Evolutionary conservation across 53 echinoderm and acorn worm species (phyloP), one percentile per base, ranked within the genome.

Genomic region (Pentamera pediparva): DNA sequence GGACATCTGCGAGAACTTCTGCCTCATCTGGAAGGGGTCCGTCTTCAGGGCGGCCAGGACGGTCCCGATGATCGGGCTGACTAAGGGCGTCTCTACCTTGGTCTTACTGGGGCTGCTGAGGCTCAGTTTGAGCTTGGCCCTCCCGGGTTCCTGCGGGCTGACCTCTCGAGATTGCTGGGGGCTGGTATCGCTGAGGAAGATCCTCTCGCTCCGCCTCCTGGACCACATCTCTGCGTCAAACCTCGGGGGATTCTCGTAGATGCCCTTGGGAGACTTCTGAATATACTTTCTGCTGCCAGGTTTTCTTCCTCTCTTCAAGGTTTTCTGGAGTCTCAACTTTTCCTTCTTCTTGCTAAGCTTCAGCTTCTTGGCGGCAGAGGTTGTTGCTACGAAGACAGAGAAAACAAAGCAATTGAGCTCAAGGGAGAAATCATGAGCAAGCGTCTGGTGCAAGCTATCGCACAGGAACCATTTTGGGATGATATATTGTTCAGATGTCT

Each of bases 11-110:
- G 65, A 79, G 6, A 94, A 77, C 40, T 94, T 90, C 81, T 94
- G 84, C 70, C 94, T 62, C 62, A 94, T 94, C 85, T 90, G 89
- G 17, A 84, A 75, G 13, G 94, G 87, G 59, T 94, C 94, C 0
- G 94, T 94, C 64, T 89, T 94, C 61, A 94, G 79, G 28, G 94
- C 94, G 50, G 89, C 94, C 10, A 94, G 65, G 47, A 94, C 94
- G 34, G 79, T 94, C 17, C 89, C 94, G 28, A 94, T 92, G 54
- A 85, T 75, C 3, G 76, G 59, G 26, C 61, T 75, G 61, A 43
- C 22, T n/a, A 32, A 26, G 0, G 59, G 76, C 20, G 43, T 8
- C 29, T 75, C 59, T 19, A 41, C 32, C 26, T 59, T 48, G 18
- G 51, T 4, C 55, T 65, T 49, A 38, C 59, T 59, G 2, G 3